Evolutionary conservation across 2,888 invertebrate genomes (phyloP).

Genomic region (Chrysodeixis includens): DNA sequence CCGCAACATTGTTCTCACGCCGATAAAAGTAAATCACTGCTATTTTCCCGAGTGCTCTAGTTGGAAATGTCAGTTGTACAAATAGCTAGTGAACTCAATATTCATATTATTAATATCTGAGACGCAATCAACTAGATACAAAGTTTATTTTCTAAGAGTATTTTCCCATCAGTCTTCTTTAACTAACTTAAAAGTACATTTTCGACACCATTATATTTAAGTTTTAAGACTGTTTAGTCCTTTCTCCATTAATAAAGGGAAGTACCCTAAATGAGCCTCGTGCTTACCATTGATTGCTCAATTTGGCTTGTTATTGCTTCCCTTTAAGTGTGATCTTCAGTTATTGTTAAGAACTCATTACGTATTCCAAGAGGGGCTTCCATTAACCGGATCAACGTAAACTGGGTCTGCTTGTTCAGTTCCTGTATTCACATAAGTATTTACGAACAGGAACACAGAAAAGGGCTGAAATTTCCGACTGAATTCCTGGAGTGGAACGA

Average conservation of each 20-base stretch:
- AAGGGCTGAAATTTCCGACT: constrained; percentile 59
- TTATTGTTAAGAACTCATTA: constrained; percentile 38
- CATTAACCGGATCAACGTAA: constrained; percentile 54
- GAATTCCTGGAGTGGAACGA: constrained; percentile 62
- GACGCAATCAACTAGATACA: too few relatives aligned
- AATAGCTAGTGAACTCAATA: not conserved
- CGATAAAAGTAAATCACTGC: not conserved
- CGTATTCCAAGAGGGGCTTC: constrained; percentile 37
- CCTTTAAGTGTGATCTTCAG: constrained; percentile 29
- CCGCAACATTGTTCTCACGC: not conserved
- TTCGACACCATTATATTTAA: not conserved
- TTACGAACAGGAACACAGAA: constrained; percentile 54
- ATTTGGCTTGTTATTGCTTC: constrained; percentile 27
- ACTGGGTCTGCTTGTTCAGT: constrained; percentile 24
- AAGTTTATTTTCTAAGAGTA: too few relatives aligned
- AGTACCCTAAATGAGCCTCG: not conserved
- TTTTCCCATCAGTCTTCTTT: too few relatives aligned
- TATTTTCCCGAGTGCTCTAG: not conserved
- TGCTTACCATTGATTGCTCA: constrained; percentile 26
- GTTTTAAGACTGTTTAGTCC: not conserved
- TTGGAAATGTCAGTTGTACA: not conserved
- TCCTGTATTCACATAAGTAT: constrained; percentile 50
- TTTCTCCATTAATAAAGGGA: not conserved
- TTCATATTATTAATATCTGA: not conserved
- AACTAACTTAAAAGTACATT: too few relatives aligned